phyloP scores from a whole-genome alignment of 2,888 invertebrate genomes.

The Cryptops parisi region DNA sequence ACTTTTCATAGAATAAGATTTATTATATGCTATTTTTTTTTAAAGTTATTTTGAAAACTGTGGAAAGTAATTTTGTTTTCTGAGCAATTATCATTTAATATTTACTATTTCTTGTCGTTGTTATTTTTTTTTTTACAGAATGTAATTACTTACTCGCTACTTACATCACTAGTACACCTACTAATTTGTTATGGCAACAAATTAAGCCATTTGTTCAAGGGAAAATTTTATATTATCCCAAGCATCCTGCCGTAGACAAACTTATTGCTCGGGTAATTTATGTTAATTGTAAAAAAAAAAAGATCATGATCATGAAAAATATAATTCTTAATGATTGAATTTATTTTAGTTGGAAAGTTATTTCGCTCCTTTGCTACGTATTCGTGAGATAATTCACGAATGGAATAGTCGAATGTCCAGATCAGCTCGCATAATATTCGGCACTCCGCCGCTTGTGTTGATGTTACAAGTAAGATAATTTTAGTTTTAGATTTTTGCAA shows the following conservation, averaged over 20 bases:
- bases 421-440: neutral
- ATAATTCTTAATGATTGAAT: neutral
- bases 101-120: neutral
- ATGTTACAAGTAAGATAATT: neutral
- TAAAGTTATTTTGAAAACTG: neutral
- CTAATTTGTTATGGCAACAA: neutral
- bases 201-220: constrained; percentile 2
- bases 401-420: neutral
- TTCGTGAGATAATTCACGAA: neutral
- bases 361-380: neutral
- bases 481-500: neutral
- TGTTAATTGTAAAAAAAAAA: no score
- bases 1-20: neutral
- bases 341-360: neutral
- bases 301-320: neutral
- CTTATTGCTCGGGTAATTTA: neutral
- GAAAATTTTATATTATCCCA: constrained; percentile 6
- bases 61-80: neutral
- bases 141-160: neutral
- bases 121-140: neutral
- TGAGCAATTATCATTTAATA: neutral
- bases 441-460: neutral
- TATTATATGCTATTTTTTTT: neutral
- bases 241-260: neutral
- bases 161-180: neutral